Evolutionary conservation across 2,797 vertebrate species (phyloP).

Genomic region (Poecilia picta): DNA sequence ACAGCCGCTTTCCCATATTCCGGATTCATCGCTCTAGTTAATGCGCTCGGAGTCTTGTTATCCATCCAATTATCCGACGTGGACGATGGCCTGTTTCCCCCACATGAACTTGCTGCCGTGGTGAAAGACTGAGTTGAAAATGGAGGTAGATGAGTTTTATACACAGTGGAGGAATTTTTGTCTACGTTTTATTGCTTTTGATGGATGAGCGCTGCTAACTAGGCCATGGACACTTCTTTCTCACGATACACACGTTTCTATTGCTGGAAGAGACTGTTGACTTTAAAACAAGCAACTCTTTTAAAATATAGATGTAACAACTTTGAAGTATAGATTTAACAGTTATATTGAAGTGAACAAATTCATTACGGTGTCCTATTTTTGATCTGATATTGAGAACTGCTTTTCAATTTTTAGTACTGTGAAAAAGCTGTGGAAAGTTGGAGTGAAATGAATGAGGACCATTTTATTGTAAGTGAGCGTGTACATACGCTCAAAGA

Average conservation of each 20-base stretch:
- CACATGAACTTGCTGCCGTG: constrained; percentile 27
- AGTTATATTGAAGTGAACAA: not conserved
- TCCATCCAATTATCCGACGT: constrained; percentile 41
- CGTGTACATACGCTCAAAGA: constrained; percentile 1
- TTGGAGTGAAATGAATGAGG: constrained; percentile 31
- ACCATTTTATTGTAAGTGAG: constrained; percentile 25
- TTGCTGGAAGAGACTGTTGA: not conserved
- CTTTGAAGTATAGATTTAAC: not conserved
- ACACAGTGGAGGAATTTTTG: not conserved
- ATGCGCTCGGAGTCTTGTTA: constrained; percentile 44
- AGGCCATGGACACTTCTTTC: not conserved
- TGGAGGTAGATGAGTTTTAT: constrained; percentile 36
- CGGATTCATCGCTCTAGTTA: constrained; percentile 42
- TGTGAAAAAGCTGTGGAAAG: constrained; percentile 31
- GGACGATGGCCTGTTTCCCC: constrained; percentile 36
- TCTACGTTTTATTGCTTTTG: constrained; percentile 1
- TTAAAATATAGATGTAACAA: not conserved
- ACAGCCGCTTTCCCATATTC: constrained; percentile 30
- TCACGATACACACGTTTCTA: not conserved
- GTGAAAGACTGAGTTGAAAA: constrained; percentile 28
- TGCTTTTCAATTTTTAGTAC: not conserved
- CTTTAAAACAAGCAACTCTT: not conserved
- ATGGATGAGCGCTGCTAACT: not conserved
- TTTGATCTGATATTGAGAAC: not conserved
- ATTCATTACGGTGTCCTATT: not conserved